A percentile compares a stretch with the other conserved stretches of the same genome.
Evolutionary conservation across 1,140 invertebrate species (phyloP).

Genomic region (Matsumurasca onukii): DNA sequence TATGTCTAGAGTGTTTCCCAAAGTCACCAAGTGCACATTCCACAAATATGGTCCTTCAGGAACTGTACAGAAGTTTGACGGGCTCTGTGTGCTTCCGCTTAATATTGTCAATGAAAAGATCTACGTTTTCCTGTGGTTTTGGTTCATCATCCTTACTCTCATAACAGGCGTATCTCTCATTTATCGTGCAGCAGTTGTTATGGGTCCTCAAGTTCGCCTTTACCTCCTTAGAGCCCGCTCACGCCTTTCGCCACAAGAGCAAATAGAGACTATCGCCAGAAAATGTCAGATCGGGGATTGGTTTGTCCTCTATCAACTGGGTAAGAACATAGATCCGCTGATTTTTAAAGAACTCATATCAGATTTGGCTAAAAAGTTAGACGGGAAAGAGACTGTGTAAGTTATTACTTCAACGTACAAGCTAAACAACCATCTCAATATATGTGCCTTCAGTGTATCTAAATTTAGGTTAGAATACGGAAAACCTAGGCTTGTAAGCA

Average conservation of each 20-base stretch:
- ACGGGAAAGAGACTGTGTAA: conserved; percentile 44
- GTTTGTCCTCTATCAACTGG: conserved; percentile 89
- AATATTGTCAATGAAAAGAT: conserved; percentile 82
- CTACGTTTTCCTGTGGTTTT: conserved; percentile 78
- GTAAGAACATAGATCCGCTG: conserved; percentile 89
- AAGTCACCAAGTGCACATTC: conserved; percentile 49
- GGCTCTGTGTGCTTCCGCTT: conserved; percentile 70
- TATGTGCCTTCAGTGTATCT: too few relatives aligned
- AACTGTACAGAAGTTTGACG: conserved; percentile 58
- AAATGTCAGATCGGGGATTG: conserved; percentile 90
- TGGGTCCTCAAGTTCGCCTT: conserved; percentile 69
- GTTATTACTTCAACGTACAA: too few relatives aligned
- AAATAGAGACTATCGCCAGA: conserved; percentile 75
- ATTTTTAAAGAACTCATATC: conserved; percentile 84
- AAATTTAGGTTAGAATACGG: too few relatives aligned
- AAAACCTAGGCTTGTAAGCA: too few relatives aligned
- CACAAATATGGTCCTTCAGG: conserved; percentile 63
- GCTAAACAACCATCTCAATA: too few relatives aligned
- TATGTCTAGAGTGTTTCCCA: conserved; percentile 51
- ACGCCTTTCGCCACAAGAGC: conserved; percentile 69
- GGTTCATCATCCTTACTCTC: conserved; percentile 68
- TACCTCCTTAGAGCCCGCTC: conserved; percentile 78
- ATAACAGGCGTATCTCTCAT: conserved; percentile 63
- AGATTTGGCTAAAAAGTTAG: conserved; percentile 68
- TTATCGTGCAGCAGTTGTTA: conserved; percentile 72